Evolutionary conservation across 2,113 vertebrate species (phyloP).

Genomic region (Felis chaus): DNA sequence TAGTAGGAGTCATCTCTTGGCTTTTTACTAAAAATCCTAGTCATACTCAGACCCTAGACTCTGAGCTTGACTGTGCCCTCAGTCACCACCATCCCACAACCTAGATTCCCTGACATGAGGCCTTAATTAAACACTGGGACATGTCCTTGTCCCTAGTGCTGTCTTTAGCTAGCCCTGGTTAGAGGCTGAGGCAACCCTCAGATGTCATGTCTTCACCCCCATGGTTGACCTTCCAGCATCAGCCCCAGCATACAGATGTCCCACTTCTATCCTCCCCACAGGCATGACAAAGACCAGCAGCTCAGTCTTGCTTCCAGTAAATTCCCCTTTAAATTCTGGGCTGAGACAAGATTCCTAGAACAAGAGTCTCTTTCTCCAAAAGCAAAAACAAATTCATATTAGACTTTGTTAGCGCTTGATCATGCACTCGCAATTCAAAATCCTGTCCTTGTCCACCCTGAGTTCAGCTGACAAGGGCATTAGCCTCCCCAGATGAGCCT

Average conservation of each 20-base stretch:
- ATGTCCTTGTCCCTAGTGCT: background rate
- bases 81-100: background rate
- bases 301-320: background rate
- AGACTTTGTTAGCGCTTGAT: background rate
- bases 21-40: background rate
- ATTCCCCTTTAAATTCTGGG: background rate
- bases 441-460: background rate
- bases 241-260: background rate
- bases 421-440: background rate
- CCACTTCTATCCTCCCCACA: background rate
- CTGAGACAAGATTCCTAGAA: background rate
- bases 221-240: background rate
- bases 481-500: background rate
- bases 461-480: conserved; percentile 24
- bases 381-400: background rate
- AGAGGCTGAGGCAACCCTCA: background rate
- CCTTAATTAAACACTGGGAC: too few species aligned
- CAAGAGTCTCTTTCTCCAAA: background rate
- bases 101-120: background rate
- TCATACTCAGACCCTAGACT: background rate
- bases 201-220: background rate
- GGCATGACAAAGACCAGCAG: background rate
- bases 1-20: background rate
- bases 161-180: background rate
- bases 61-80: background rate